Percentiles rank a stretch among this genome's conserved stretches.
These are phyloP conservation scores for Aptenodytes patagonicus DNA, from an alignment of 2,113 vertebrate species.

Conservation along the genomic window DNA sequence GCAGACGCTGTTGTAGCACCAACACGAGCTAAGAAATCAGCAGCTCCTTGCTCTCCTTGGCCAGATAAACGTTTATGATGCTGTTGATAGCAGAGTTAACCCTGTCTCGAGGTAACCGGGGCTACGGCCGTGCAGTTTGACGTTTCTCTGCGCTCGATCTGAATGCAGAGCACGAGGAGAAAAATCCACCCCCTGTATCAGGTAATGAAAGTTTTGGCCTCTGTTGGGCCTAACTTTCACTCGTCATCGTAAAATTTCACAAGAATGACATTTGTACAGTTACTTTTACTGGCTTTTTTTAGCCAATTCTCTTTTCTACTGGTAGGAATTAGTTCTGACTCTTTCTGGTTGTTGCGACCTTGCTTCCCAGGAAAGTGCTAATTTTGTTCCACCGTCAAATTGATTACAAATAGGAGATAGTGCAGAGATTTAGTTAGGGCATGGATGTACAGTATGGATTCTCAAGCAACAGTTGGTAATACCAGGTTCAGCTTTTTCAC, in stretches of 20 bases:
- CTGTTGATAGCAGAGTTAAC: not conserved
- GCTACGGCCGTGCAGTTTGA: fast-evolving
- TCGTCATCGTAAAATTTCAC: fast-evolving
- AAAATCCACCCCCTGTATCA: fast-evolving
- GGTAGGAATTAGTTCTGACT: not conserved
- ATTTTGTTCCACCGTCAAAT: not conserved
- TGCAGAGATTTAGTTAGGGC: not conserved
- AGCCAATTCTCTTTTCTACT: not conserved
- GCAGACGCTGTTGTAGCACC: not conserved
- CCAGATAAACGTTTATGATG: fast-evolving
- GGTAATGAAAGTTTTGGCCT: not conserved
- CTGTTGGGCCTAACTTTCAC: not conserved
- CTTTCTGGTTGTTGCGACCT: not conserved
- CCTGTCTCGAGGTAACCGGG: not conserved
- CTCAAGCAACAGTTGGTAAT: not conserved
- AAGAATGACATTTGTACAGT: not conserved
- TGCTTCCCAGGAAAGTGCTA: not conserved
- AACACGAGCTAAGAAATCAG: not conserved
- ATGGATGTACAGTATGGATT: not conserved
- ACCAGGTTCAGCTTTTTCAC: not conserved
- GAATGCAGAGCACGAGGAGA: not conserved
- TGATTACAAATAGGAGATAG: not conserved
- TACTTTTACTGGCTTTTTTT: not conserved
- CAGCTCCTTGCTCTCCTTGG: not conserved
- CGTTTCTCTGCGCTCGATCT: not conserved